These are phyloP conservation scores for Phortica okadai DNA, from an alignment of 2,888 invertebrate species.

Conservation along the genomic window DNA sequence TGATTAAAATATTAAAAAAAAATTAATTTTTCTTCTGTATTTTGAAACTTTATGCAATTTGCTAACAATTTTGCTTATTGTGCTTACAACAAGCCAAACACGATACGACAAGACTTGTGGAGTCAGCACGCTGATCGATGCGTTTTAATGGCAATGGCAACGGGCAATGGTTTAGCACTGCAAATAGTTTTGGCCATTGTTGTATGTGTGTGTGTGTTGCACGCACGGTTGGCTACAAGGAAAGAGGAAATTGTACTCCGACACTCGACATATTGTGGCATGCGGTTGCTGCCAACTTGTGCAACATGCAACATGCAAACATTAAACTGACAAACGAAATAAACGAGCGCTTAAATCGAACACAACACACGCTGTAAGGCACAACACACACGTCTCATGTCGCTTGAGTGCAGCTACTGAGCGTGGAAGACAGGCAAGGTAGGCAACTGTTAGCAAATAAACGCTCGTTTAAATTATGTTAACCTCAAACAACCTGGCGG, in stretches of 20 bases:
- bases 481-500: conserved; percentile 65
- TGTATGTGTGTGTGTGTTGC: background rate
- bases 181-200: background rate
- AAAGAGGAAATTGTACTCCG: background rate
- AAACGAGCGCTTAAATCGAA: conserved; percentile 72
- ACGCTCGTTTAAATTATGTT: conserved; percentile 63
- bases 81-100: too few relatives aligned
- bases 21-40: too few relatives aligned
- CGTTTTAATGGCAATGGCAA: too few relatives aligned
- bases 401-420: too few relatives aligned
- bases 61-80: too few relatives aligned
- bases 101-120: background rate
- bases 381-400: background rate
- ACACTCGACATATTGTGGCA: conserved; percentile 56
- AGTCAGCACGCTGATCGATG: background rate
- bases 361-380: conserved; percentile 30
- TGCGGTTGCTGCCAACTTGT: conserved; percentile 69
- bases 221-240: background rate
- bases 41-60: too few relatives aligned
- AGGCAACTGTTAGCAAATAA: conserved; percentile 21
- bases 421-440: background rate
- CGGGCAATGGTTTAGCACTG: background rate
- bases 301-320: conserved; percentile 60
- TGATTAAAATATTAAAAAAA: too few relatives aligned
- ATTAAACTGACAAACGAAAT: conserved; percentile 47